Base-by-base conservation (phyloP, 92 coral and sea anemone genomes). In the Palythoa grandiflora region DNA sequence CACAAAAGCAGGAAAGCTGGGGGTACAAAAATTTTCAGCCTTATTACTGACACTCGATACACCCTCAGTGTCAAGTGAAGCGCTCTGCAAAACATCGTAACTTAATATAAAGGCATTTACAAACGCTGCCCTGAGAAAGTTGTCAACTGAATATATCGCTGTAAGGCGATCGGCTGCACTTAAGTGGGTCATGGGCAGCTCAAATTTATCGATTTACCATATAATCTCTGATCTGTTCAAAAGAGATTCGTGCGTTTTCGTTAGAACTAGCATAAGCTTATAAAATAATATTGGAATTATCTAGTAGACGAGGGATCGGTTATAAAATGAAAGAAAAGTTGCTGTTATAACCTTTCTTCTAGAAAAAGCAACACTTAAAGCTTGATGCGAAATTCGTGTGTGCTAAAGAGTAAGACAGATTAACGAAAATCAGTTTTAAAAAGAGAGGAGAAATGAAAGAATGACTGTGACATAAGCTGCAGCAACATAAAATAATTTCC, bases 41-140 rank as follows among this genome's bases (percentile, higher is more conserved):
- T 38, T 28, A 9, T 0, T 28, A 1, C 2, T 10, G 83, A 36
- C 7, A 77, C 65, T 52, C 44, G 10, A 77, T 52, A 77, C n/a
- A 28, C 5, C 6, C 21, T 36, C 28, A 28, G 28, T 77, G n/a
- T 77, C 13, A 12, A 36, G 68, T 47, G 83, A 14, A 35, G 35
- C 53, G 40, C 40, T 54, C 12, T 54, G 63, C 48, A 77, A 54
- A 53, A 53, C 68, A 77, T 10, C 13, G 83, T 77, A 77, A 77
- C 40, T 20, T 53, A 77, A 77, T 77, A 52, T 54, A 9, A 14
- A 21, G 48, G 66, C 12, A 54, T 51, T 75, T 44, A 48, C 19
- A 61, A 17, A 20, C 19, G 19, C 28, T 61, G 6, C 68, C 14
- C 5, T 14, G 5, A 37, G 28, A 65, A 70, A 70, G 28, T 19